phyloP scores from a whole-genome alignment of 2,113 vertebrate species.

The Pycnonotus jocosus region DNA sequence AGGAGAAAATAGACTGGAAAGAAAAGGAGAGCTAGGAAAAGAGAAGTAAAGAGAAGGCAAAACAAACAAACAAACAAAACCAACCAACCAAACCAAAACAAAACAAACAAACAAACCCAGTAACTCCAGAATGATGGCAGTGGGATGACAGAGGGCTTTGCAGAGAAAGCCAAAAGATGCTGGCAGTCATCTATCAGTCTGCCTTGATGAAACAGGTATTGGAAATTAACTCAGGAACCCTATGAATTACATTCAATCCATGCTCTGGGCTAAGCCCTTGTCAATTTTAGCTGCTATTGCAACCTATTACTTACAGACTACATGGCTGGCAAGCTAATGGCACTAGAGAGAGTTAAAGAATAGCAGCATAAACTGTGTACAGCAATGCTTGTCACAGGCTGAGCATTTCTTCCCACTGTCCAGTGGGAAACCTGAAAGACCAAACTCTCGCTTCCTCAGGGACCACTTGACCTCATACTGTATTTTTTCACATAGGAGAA shows the following conservation, averaged over 20 bases:
- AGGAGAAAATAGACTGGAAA: neutral
- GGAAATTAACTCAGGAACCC: constrained; percentile 80
- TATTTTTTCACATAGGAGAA: neutral
- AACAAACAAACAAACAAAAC: neutral
- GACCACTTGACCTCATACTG: constrained; percentile 8
- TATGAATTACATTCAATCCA: constrained; percentile 82
- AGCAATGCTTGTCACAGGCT: constrained; percentile 28
- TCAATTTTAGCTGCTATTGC: constrained; percentile 81
- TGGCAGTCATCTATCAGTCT: constrained; percentile 75
- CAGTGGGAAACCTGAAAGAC: constrained; percentile 8
- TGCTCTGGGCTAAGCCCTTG: constrained; percentile 82
- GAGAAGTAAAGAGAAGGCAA: neutral
- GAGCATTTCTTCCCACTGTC: constrained; percentile 1
- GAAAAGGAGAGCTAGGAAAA: neutral
- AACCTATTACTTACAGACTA: constrained; percentile 82
- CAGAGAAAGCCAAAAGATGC: constrained; percentile 69
- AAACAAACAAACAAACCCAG: neutral
- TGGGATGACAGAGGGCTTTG: constrained; percentile 68
- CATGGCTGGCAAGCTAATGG: constrained; percentile 79
- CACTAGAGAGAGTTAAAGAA: constrained; percentile 59
- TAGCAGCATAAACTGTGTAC: constrained; percentile 58
- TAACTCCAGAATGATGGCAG: neutral
- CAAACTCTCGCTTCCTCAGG: neutral
- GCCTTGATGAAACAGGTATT: constrained; percentile 79
- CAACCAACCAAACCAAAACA: too few species aligned